Percentiles rank a stretch among this genome's conserved stretches.
phyloP scores from a whole-genome alignment of 2,888 invertebrate species.

The Parnassius apollo region DNA sequence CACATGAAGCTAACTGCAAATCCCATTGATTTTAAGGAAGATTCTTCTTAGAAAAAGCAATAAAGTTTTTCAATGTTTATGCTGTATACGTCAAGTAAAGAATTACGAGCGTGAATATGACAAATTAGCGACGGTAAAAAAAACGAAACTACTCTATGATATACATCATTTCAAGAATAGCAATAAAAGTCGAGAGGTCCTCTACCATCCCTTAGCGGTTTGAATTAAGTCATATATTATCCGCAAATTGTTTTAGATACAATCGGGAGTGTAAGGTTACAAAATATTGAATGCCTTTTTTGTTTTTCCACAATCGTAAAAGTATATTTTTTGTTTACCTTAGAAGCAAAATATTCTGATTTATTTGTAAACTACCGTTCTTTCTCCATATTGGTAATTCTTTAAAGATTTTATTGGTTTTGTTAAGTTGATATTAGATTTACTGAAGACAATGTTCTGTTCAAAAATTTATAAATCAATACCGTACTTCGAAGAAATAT shows the following conservation, averaged over 20 bases:
- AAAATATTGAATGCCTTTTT: constrained; percentile 15
- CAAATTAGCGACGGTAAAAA: constrained; percentile 49
- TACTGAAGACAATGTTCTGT: no score
- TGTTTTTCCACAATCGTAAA: constrained; percentile 12
- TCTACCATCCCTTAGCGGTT: constrained; percentile 33
- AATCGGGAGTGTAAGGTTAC: constrained; percentile 46
- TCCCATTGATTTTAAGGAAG: no score
- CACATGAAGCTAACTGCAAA: neutral
- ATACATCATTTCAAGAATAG: constrained; percentile 42
- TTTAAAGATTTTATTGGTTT: neutral
- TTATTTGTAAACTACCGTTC: constrained; percentile 5
- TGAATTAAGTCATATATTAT: constrained; percentile 76
- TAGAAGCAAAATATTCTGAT: constrained; percentile 12
- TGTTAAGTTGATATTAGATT: neutral
- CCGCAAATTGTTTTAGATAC: constrained; percentile 70
- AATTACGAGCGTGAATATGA: constrained; percentile 47
- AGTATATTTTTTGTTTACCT: constrained; percentile 4
- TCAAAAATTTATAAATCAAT: no score
- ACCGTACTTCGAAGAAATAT: no score
- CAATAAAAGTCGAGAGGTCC: constrained; percentile 41
- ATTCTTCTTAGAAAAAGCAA: constrained; percentile 22
- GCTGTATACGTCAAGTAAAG: constrained; percentile 40
- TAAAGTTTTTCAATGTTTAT: constrained; percentile 28
- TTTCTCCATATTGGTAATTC: no score
- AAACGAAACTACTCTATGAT: constrained; percentile 48